Evolutionary conservation across 2,888 invertebrate species (phyloP), one percentile per base, ranked within the genome.

Genomic region (Drosophila neonasuta): DNA sequence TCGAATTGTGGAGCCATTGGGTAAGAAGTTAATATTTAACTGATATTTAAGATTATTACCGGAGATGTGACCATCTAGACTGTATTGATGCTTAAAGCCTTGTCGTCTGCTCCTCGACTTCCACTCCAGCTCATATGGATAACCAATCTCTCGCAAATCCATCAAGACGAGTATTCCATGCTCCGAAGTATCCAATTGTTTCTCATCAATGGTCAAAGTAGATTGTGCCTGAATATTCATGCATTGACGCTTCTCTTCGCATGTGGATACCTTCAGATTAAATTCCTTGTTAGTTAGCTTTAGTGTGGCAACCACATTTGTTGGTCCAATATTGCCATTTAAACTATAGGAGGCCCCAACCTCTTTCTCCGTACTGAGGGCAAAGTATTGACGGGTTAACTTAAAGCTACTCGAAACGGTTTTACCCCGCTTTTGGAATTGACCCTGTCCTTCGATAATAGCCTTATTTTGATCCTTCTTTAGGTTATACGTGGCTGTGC

Each of bases 211-310:
- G 1, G 64, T 74, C 0, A 86, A 57, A 3, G 87, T 76, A 0
- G 91, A 90, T 30, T 86, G 86, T 0, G 90, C 49, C 80, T 96
- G 95, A 20, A 95, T 92, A 83, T 95, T 94, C 0, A 95, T 95
- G 86, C 96, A 96, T 77, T 95, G 94, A 67, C 95, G 95, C 91
- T 94, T 95, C 88, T 95, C 95, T 77, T 96, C 95, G 88, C 96
- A 96, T 88, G 94, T 94, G 10, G 95, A 94, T 71, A 94, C 92
- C 11, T 94, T 93, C 49, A 93, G 92, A 82, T 94, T 94, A 88
- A 95, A 93, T 75, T 95, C 95, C 71, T 95, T 92, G 90, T 95
- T 94, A 44, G 96, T 95, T 52, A 94, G 88, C 77, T 95, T 95
- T 1, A 94, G 91, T 77, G 95, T 95, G 0, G 94, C 93, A 0